A percentile compares a stretch with the other conserved stretches of the same genome.
Conservation (phyloP, 1,140 invertebrate species). For the Macrotrachela quadricornifera region DNA sequence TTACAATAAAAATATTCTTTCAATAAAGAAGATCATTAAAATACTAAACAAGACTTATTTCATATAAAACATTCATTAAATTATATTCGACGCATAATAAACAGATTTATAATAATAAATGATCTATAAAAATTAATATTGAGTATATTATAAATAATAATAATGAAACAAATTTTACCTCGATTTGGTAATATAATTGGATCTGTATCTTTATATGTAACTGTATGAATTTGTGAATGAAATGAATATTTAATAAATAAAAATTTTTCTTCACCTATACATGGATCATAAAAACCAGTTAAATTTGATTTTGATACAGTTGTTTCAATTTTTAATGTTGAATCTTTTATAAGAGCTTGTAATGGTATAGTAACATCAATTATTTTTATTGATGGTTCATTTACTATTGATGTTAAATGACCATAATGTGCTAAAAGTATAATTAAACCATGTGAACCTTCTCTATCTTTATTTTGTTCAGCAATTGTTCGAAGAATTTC, state of each 20-base stretch:
- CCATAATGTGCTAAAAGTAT: slow-evolving; percentile 59
- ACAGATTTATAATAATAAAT: too few species aligned
- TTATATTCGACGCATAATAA: too few species aligned
- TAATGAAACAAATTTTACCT: too few species aligned
- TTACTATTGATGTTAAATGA: slow-evolving; percentile 18
- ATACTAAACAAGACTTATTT: too few species aligned
- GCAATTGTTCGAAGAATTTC: slow-evolving; percentile 13
- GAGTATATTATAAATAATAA: too few species aligned
- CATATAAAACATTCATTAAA: too few species aligned
- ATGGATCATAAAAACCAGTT: slow-evolving; percentile 87
- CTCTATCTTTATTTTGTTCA: slow-evolving; percentile 32
- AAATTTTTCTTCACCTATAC: slow-evolving; percentile 70
- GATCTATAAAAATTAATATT: too few species aligned
- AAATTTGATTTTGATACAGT: slow-evolving; percentile 65
- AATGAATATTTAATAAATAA: slow-evolving; percentile 53
- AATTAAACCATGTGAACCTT: slow-evolving; percentile 52
- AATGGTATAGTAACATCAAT: slow-evolving; percentile 77
- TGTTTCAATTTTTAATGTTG: slow-evolving; percentile 58
- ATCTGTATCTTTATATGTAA: too few species aligned
- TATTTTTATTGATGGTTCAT: slow-evolving; percentile 32
- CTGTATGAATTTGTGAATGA: too few species aligned
- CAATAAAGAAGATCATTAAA: too few species aligned
- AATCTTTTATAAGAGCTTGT: slow-evolving; percentile 76
- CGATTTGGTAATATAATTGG: too few species aligned
- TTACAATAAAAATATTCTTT: too few species aligned